Conservation (phyloP, 1,140 invertebrate genomes). For the Dryas iulia region DNA sequence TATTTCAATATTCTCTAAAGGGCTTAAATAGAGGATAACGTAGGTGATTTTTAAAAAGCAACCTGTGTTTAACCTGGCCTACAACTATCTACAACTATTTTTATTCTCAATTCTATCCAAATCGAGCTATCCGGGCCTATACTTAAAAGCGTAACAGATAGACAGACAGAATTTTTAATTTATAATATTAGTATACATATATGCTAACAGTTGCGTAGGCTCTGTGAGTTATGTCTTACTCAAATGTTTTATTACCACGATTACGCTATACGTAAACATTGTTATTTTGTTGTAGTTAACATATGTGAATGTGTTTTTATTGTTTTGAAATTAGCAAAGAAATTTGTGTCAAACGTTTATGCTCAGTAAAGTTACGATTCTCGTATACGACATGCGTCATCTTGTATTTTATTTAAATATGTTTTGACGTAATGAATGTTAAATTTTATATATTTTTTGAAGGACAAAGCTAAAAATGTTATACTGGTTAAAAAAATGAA, state of each 20-base stretch:
- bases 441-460: not conserved
- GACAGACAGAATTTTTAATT: too few species aligned
- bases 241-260: conserved; percentile 26
- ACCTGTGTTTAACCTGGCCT: too few species aligned
- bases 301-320: conserved; percentile 1
- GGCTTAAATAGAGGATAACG: too few species aligned
- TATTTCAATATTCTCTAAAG: too few species aligned
- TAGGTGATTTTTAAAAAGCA: too few species aligned
- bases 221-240: conserved; percentile 27
- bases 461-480: not conserved
- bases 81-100: too few species aligned
- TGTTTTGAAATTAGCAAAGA: not conserved
- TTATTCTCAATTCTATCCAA: too few species aligned
- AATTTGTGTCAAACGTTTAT: not conserved
- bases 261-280: conserved; percentile 15
- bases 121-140: too few species aligned
- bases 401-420: not conserved
- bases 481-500: too few species aligned
- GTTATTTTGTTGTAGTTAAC: conserved; percentile 13
- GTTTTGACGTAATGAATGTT: not conserved
- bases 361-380: not conserved
- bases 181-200: too few species aligned
- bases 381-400: not conserved
- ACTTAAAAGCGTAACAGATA: too few species aligned
- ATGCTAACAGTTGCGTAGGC: conserved; percentile 33